Percentiles rank a stretch among this genome's conserved stretches.
Conservation (phyloP, 2,888 invertebrate genomes). For the Onchidella celtica region DNA sequence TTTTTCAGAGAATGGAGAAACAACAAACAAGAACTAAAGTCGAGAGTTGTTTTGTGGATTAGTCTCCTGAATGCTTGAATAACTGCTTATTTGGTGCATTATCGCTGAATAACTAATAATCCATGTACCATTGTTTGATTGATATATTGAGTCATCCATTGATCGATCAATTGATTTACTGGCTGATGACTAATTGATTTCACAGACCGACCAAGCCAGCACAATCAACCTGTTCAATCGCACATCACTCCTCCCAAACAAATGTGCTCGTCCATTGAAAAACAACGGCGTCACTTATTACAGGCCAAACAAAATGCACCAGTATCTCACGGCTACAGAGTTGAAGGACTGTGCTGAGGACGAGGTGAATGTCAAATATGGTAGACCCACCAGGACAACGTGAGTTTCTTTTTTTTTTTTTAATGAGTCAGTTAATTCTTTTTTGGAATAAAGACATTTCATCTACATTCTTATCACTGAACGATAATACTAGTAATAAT, state of each 20-base stretch:
- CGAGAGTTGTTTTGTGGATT: no score
- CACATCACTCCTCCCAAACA: constrained; percentile 18
- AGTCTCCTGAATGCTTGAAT: neutral
- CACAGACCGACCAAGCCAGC: neutral
- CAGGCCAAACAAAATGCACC: constrained; percentile 70
- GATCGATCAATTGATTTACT: neutral
- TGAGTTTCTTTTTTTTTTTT: constrained; percentile 51
- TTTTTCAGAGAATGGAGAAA: no score
- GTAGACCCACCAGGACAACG: constrained; percentile 73
- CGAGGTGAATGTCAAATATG: constrained; percentile 64
- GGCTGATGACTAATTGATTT: neutral
- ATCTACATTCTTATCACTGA: no score
- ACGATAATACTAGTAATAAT: no score
- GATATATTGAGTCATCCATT: neutral
- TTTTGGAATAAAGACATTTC: neutral
- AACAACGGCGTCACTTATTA: constrained; percentile 61
- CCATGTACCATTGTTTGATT: neutral
- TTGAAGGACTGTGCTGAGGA: constrained; percentile 58
- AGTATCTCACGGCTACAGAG: constrained; percentile 72
- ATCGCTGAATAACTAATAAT: no score
- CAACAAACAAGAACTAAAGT: no score
- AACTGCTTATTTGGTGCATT: neutral
- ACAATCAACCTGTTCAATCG: neutral
- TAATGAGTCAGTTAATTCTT: no score
- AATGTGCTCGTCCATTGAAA: constrained; percentile 33